Conservation (phyloP, 2,888 invertebrate species). For the Chymomyza amoena region DNA sequence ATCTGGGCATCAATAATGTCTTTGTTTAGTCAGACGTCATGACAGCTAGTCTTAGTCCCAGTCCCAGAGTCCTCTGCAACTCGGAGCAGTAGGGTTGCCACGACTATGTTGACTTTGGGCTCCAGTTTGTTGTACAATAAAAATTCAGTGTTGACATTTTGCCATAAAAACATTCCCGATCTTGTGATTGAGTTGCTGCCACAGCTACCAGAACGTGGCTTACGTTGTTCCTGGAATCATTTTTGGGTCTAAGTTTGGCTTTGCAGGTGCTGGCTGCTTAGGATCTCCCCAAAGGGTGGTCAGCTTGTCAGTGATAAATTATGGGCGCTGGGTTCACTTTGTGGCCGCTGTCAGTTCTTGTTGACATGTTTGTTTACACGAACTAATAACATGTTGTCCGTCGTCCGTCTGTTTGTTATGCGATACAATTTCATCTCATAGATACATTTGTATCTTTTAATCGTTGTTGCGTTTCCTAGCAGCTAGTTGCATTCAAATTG, state of each 20-base stretch:
- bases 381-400: conserved; percentile 49
- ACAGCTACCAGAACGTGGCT: conserved; percentile 15
- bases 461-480: conserved; percentile 13
- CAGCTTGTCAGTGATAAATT: conserved; percentile 48
- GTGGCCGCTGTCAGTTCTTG: conserved; percentile 37
- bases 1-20: conserved; percentile 73
- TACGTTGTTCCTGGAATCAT: conserved; percentile 23
- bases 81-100: background rate
- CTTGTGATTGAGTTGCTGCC: conserved; percentile 16
- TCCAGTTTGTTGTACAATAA: conserved; percentile 4
- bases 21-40: conserved; percentile 62
- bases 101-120: background rate
- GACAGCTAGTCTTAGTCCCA: conserved; percentile 22
- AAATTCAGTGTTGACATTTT: conserved; percentile 70
- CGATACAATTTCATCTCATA: background rate
- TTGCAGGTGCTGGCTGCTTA: conserved; percentile 3
- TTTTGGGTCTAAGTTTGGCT: conserved; percentile 15
- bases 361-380: conserved; percentile 69
- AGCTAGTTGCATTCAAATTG: conserved; percentile 33
- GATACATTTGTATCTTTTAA: conserved; percentile 38
- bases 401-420: conserved; percentile 6
- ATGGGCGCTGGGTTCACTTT: conserved; percentile 16
- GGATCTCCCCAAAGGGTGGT: conserved; percentile 36
- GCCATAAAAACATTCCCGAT: conserved; percentile 55
- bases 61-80: background rate